These are phyloP conservation scores for Metopia argyrocephala DNA, from an alignment of 2,888 invertebrate species.

Conservation along the genomic window DNA sequence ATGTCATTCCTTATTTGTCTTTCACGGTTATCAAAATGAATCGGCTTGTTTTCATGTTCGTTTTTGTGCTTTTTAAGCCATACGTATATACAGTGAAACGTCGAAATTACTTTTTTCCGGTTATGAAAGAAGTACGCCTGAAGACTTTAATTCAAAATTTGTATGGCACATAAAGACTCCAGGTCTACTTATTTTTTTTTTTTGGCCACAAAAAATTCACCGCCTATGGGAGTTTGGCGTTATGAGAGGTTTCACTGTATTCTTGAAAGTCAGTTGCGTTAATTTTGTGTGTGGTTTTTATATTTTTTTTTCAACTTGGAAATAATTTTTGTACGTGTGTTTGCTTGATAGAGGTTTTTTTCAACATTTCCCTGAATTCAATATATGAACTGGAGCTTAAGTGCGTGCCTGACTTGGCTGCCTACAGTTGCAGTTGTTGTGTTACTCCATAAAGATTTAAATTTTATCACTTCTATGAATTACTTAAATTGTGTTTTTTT, in stretches of 20 bases:
- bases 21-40: constrained; percentile 7
- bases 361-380: constrained; percentile 35
- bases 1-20: constrained; percentile 9
- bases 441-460: constrained; percentile 31
- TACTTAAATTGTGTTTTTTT: constrained; percentile 24
- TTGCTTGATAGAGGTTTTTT: constrained; percentile 7
- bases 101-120: no score
- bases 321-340: background rate
- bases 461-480: constrained; percentile 55
- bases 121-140: no score
- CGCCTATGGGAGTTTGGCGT: no score
- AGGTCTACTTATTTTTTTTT: no score
- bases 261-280: no score
- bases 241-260: no score
- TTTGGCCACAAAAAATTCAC: no score
- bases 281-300: background rate
- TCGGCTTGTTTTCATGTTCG: constrained; percentile 5
- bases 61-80: constrained; percentile 35
- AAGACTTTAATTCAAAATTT: no score
- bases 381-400: background rate
- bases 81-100: no score
- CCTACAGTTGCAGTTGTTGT: constrained; percentile 15
- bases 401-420: background rate
- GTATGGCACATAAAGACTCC: no score
- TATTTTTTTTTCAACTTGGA: constrained; percentile 20